Evolutionary conservation across 2,888 invertebrate species (phyloP).

Genomic region (Aromia moschata): DNA sequence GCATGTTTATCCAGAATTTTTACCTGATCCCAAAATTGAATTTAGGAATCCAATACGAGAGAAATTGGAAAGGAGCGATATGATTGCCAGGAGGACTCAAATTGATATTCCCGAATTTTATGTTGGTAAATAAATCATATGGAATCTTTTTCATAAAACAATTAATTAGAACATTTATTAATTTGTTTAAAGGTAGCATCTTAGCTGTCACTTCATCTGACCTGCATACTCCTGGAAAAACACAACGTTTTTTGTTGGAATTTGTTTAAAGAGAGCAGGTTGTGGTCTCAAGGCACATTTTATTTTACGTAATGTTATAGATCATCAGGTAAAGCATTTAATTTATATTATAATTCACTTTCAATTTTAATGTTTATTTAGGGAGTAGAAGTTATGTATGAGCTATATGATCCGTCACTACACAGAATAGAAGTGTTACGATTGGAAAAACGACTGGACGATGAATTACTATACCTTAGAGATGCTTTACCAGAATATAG

Average conservation of each 20-base stretch:
- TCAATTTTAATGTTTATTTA: conserved; percentile 28
- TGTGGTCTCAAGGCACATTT: conserved; percentile 87
- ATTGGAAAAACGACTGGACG: conserved; percentile 92
- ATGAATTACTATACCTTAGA: conserved; percentile 85
- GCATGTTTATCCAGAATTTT: conserved; percentile 88
- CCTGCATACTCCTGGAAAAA: conserved; percentile 83
- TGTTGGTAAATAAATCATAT: conserved; percentile 76
- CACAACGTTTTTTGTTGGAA: conserved; percentile 89
- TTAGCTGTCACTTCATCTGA: conserved; percentile 89
- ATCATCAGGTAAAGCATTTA: conserved; percentile 75
- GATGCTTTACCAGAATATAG: conserved; percentile 93
- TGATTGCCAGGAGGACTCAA: conserved; percentile 83
- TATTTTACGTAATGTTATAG: conserved; percentile 90
- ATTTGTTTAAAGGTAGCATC: conserved; percentile 73
- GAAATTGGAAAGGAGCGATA: conserved; percentile 90
- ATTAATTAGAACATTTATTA: too few relatives aligned
- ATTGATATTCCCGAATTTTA: conserved; percentile 98
- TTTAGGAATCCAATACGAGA: conserved; percentile 85
- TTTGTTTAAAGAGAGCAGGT: conserved; percentile 88
- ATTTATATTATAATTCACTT: neutral
- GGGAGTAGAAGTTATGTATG: conserved; percentile 77
- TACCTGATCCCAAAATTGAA: conserved; percentile 84
- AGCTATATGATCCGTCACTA: conserved; percentile 93
- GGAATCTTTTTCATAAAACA: conserved; percentile 2
- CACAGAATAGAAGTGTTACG: conserved; percentile 89